Percentiles rank a stretch among this genome's conserved stretches.
Evolutionary conservation across 2,888 invertebrate genomes (phyloP).

Genomic region (Polia nebulosa): DNA sequence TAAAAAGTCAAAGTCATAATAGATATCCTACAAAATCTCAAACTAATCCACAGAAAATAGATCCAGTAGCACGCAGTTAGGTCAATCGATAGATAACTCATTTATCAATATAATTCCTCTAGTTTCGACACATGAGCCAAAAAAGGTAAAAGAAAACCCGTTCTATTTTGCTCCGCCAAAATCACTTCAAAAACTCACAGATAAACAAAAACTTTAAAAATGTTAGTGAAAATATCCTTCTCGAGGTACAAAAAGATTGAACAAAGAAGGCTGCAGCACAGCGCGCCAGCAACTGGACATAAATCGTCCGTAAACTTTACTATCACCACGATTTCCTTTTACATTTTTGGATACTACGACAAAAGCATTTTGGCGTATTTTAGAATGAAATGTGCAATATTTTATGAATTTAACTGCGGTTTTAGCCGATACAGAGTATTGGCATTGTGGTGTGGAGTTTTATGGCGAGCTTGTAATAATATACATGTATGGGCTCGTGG

Average conservation of each 20-base stretch:
- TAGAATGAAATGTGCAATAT: conserved; percentile 62
- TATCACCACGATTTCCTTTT: conserved; percentile 63
- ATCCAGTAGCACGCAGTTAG: conserved; percentile 14
- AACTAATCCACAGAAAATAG: conserved; percentile 10
- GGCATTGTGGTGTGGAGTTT: conserved; percentile 70
- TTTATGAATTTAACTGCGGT: conserved; percentile 59
- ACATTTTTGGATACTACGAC: conserved; percentile 61
- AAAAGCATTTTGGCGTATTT: conserved; percentile 61
- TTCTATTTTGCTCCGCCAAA: conserved; percentile 32
- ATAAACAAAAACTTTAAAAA: conserved; percentile 52
- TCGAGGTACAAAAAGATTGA: conserved; percentile 52
- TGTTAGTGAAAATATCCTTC: conserved; percentile 43
- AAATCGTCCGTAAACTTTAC: conserved; percentile 65
- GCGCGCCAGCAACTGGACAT: conserved; percentile 59
- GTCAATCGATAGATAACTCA: conserved; percentile 49
- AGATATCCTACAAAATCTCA: conserved; percentile 10
- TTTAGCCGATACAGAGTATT: conserved; percentile 47
- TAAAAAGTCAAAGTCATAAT: conserved; percentile 18
- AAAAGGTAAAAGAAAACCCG: conserved; percentile 17
- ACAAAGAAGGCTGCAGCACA: conserved; percentile 56
- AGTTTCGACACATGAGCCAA: conserved; percentile 23
- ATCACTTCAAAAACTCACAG: conserved; percentile 35
- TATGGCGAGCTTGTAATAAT: conserved; percentile 71
- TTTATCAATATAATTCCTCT: conserved; percentile 39
- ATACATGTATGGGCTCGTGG: conserved; percentile 73